Percentiles rank a stretch among this genome's conserved stretches.
phyloP scores from a whole-genome alignment of 2,888 invertebrate genomes.

The Helobdella robusta region DNA sequence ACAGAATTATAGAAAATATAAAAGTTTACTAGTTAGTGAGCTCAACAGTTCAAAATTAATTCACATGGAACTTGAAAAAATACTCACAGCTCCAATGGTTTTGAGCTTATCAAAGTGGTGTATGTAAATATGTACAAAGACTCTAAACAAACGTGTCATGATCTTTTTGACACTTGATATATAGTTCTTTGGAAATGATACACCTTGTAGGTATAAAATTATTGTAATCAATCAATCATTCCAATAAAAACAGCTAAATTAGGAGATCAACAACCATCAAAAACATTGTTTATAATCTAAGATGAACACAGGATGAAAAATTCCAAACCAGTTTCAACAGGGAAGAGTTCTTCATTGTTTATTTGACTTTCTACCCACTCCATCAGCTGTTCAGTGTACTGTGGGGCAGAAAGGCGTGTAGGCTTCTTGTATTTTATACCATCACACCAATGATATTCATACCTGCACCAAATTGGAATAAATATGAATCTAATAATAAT shows the following conservation, averaged over 20 bases:
- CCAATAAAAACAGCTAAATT: not conserved
- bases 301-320: not conserved
- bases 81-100: constrained; percentile 39
- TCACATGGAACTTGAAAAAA: no score
- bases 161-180: constrained; percentile 71
- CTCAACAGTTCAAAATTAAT: no score
- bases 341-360: constrained; percentile 76
- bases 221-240: no score
- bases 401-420: constrained; percentile 69
- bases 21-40: no score
- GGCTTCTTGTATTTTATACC: constrained; percentile 61
- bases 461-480: constrained; percentile 54
- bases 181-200: constrained; percentile 79
- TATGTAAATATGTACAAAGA: constrained; percentile 86
- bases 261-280: not conserved
- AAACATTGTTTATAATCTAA: not conserved
- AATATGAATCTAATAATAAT: no score
- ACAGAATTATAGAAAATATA: no score
- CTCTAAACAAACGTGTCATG: constrained; percentile 72
- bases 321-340: constrained; percentile 62
- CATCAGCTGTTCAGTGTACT: constrained; percentile 73
- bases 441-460: constrained; percentile 84
- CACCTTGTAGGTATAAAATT: constrained; percentile 54
- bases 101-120: constrained; percentile 84
- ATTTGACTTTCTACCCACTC: constrained; percentile 85